A percentile compares a stretch with the other conserved stretches of the same genome.
These are phyloP conservation scores for Troides helena DNA, from an alignment of 2,888 invertebrate species.

Conservation along the genomic window DNA sequence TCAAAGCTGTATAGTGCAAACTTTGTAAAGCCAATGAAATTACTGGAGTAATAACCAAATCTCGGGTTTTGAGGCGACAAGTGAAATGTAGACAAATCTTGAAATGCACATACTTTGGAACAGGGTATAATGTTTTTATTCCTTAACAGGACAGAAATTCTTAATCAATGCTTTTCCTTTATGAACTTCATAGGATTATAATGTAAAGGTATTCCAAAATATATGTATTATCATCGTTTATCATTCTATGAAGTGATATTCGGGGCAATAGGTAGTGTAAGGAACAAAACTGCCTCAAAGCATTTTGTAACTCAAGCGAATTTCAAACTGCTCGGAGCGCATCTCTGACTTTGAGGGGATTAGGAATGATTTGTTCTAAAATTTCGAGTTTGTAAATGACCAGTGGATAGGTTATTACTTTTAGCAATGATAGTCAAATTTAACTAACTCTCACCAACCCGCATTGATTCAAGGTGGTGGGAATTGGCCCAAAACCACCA, in stretches of 20 bases:
- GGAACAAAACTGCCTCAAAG: conserved; percentile 23
- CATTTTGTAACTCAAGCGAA: conserved; percentile 24
- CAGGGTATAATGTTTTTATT: no score
- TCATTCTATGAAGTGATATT: conserved; percentile 21
- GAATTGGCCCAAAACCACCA: no score
- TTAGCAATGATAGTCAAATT: conserved; percentile 1
- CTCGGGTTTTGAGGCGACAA: no score
- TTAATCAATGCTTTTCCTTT: background rate
- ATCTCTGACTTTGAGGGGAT: conserved; percentile 22
- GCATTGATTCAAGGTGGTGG: no score
- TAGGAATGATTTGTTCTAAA: conserved; percentile 23
- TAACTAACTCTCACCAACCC: no score
- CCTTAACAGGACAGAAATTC: no score
- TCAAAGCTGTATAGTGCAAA: no score
- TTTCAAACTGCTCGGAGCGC: conserved; percentile 20
- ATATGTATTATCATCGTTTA: conserved; percentile 1
- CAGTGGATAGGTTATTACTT: conserved; percentile 3
- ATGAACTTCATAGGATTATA: background rate
- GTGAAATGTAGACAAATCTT: no score
- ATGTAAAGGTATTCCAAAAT: background rate
- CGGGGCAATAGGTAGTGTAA: conserved; percentile 7
- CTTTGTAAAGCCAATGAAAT: no score
- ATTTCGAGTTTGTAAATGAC: conserved; percentile 19
- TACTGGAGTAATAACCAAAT: no score
- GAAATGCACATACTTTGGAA: no score